Conservation (phyloP, 2,888 invertebrate genomes). For the Drosophila neonasuta region DNA sequence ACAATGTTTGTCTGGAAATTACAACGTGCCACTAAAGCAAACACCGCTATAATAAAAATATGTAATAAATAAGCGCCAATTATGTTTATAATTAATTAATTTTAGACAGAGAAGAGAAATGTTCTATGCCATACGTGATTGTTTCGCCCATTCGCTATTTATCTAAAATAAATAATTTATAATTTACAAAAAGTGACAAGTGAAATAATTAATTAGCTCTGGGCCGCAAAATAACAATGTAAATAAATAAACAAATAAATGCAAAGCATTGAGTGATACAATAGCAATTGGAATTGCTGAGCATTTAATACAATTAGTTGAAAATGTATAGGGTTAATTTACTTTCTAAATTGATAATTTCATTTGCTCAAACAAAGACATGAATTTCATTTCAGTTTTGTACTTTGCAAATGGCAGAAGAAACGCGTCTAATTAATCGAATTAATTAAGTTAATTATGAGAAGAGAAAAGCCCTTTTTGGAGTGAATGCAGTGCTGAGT, state of each 20-base stretch:
- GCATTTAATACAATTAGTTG: background rate
- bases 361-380: background rate
- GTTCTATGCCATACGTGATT: no score
- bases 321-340: background rate
- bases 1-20: background rate
- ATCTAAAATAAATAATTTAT: background rate
- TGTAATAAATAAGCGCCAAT: background rate
- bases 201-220: slow-evolving; percentile 10
- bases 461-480: slow-evolving; percentile 45
- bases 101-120: background rate
- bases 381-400: background rate
- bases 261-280: background rate
- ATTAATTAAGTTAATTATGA: slow-evolving; percentile 48
- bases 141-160: background rate
- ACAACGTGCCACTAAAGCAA: background rate
- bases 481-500: slow-evolving; percentile 7
- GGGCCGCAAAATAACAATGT: background rate
- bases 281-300: background rate
- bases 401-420: background rate
- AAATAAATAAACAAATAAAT: background rate
- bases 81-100: slow-evolving; percentile 6
- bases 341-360: background rate
- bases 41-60: slow-evolving; percentile 1
- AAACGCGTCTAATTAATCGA: slow-evolving; percentile 25
- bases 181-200: background rate